Evolutionary conservation across 2,888 invertebrate genomes (phyloP).

Genomic region (Boloria selene): DNA sequence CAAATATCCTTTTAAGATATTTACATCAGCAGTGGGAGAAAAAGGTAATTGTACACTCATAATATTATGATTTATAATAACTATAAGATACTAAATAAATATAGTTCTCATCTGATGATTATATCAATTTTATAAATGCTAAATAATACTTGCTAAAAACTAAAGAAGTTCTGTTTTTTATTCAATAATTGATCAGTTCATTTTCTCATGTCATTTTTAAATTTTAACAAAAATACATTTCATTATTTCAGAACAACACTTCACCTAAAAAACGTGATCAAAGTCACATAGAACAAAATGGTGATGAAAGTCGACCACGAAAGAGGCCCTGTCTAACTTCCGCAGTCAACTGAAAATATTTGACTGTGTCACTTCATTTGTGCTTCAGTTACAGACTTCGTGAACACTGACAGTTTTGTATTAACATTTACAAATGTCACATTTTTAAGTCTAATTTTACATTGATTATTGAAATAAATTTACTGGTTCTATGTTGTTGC

Average conservation of each 20-base stretch:
- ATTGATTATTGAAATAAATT: slow-evolving; percentile 51
- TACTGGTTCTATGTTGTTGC: slow-evolving; percentile 53
- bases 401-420: slow-evolving; percentile 66
- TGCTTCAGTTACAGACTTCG: slow-evolving; percentile 68
- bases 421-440: slow-evolving; percentile 56
- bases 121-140: no score
- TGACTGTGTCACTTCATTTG: slow-evolving; percentile 50
- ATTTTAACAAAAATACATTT: slow-evolving; percentile 10
- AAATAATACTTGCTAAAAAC: no score
- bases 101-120: no score
- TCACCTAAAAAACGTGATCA: slow-evolving; percentile 84
- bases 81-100: no score
- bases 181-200: no score
- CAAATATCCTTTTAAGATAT: slow-evolving; percentile 95
- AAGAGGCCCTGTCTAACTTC: slow-evolving; percentile 83
- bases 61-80: not conserved
- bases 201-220: slow-evolving; percentile 5
- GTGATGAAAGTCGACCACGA: slow-evolving; percentile 80
- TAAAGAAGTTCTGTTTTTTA: no score
- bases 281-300: slow-evolving; percentile 79
- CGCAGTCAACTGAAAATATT: slow-evolving; percentile 62
- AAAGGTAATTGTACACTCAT: slow-evolving; percentile 80
- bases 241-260: slow-evolving; percentile 69
- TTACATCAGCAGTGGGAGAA: slow-evolving; percentile 98
- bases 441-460: slow-evolving; percentile 56